Base-by-base conservation (phyloP, 2,888 invertebrate genomes). In the Brachypterus glaber region DNA sequence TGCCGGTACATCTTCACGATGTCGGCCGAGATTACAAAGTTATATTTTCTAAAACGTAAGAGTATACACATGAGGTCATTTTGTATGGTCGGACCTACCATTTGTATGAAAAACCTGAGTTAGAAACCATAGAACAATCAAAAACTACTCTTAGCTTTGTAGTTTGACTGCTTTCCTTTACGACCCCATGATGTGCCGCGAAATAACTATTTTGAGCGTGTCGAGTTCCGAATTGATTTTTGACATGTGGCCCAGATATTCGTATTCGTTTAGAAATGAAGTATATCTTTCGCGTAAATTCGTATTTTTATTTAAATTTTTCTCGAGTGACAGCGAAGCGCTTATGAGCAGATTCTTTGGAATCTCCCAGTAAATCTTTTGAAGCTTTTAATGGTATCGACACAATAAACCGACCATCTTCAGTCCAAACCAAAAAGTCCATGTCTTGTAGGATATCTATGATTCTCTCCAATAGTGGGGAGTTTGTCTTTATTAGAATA, bases 1-100 rank as follows among this genome's bases (percentile, higher is more conserved):
- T 37, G 38, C 3, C 46, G 21, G 33, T 40, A 45, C 41, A 46
- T 46, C 24, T 41, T 44, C 12, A 31, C 30, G 9, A 46, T 39
- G 32, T 46, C 43, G 7, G 32, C 40, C 12, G 35, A 33, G 17
- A 41, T 30, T 12, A 45, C 48, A 35, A 37, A 37, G 41, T 30
- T 41, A 30, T 40, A 25, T 13, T 15, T 36, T 33, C 35, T 21
- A 37, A 40, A 41, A n/a, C 33, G 8, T 14, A 37, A 25, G 7
- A 44, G 3, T 13, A 44, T 35, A 1, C 38, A 25, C 13, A 41
- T 35, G 3, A 41, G n/a, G 12, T 43, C 39, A 9, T 30, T 16
- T 34, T 46, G 46, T 17, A 44, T 24, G 4, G 32, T 33, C 9
- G 41, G 46, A 11, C 41, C 43, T n/a, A 12, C 17, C 17, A 29